These are phyloP conservation scores for Symphodus melops DNA, from an alignment of 2,113 vertebrate species.

Conservation along the genomic window DNA sequence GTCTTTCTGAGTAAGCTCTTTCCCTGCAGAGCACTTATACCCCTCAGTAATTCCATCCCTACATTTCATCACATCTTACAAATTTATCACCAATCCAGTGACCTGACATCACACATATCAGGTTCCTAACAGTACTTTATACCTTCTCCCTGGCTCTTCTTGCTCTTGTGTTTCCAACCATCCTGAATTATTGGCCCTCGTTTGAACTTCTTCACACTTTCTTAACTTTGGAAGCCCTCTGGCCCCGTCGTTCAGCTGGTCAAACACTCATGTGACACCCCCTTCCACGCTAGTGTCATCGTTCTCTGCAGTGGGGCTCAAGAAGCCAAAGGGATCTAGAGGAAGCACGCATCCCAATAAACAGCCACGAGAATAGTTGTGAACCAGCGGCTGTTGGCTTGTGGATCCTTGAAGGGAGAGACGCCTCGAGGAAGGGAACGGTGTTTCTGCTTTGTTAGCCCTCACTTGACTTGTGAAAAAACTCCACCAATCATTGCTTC, in stretches of 20 bases:
- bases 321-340: constrained; percentile 26
- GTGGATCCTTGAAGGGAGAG: constrained; percentile 1
- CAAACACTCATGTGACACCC: constrained; percentile 47
- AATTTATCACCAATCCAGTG: constrained; percentile 38
- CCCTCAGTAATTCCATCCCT: constrained; percentile 61
- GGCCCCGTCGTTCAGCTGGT: constrained; percentile 54
- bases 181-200: constrained; percentile 34
- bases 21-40: constrained; percentile 29
- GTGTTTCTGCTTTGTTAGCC: not conserved
- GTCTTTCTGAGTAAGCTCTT: not conserved
- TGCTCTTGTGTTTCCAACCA: constrained; percentile 59
- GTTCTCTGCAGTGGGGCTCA: constrained; percentile 12
- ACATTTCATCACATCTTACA: constrained; percentile 37
- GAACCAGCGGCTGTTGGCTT: not conserved
- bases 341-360: constrained; percentile 75
- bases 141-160: constrained; percentile 41
- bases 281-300: not conserved
- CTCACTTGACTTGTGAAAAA: constrained; percentile 5
- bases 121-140: constrained; percentile 66
- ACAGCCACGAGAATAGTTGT: constrained; percentile 79
- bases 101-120: constrained; percentile 68
- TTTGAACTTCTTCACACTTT: constrained; percentile 53
- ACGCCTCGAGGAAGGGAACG: constrained; percentile 6
- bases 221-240: constrained; percentile 41
- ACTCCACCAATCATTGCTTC: not conserved